These are phyloP conservation scores for Molossus alvarezi DNA, from an alignment of 2,797 vertebrate genomes.

Conservation along the genomic window DNA sequence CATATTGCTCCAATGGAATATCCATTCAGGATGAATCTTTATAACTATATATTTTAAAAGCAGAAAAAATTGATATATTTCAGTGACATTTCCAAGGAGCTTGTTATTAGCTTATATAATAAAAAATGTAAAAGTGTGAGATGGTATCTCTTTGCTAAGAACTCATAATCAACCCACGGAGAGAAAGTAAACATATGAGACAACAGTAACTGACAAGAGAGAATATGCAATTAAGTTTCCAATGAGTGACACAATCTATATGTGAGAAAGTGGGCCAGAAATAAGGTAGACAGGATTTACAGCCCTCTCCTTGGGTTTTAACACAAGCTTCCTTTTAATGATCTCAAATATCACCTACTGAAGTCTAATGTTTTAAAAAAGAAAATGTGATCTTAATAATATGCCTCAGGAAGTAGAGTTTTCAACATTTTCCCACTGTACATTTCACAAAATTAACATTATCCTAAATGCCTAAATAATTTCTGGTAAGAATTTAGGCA, in stretches of 20 bases:
- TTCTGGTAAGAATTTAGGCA: background rate
- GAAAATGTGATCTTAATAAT: background rate
- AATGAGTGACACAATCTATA: background rate
- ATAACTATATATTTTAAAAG: background rate
- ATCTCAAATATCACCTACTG: background rate
- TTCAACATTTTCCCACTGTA: background rate
- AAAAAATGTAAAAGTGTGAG: background rate
- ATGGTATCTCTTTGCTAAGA: background rate
- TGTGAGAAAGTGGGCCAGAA: background rate
- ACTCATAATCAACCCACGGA: background rate
- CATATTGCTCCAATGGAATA: background rate
- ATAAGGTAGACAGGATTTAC: background rate
- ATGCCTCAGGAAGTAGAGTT: background rate
- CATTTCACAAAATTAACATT: background rate
- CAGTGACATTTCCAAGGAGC: background rate
- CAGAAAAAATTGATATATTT: background rate
- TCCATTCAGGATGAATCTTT: background rate
- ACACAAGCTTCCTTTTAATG: background rate
- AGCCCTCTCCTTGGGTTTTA: background rate
- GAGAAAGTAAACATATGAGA: slow-evolving; percentile 29
- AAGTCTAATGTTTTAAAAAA: background rate
- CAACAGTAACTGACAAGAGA: background rate
- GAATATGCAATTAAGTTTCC: background rate
- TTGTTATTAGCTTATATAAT: background rate
- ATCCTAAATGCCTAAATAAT: background rate